Percentiles rank a stretch among this genome's conserved stretches.
Conservation (phyloP, 2,888 invertebrate genomes). For the Pachydiplax longipennis region DNA sequence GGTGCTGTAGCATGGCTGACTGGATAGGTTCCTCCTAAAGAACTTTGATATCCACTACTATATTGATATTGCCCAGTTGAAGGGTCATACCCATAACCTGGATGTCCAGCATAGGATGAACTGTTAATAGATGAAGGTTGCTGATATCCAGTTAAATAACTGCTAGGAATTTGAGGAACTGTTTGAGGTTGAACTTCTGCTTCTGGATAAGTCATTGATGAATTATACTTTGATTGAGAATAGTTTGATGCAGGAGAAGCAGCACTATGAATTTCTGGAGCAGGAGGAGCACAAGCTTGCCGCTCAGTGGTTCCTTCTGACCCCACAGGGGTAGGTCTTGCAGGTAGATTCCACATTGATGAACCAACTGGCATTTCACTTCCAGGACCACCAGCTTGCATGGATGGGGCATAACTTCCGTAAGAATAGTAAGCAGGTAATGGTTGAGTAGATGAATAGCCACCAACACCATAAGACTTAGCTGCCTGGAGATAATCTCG, state of each 20-base stretch:
- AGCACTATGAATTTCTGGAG: not conserved
- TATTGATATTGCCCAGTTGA: constrained; percentile 68
- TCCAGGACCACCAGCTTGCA: constrained; percentile 22
- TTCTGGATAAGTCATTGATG: not conserved
- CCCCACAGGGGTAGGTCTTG: constrained; percentile 76
- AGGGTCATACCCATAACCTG: constrained; percentile 68
- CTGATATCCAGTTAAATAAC: not conserved
- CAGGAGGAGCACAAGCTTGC: constrained; percentile 19
- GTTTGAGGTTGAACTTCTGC: not conserved
- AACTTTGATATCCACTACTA: constrained; percentile 67
- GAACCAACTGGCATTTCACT: constrained; percentile 47
- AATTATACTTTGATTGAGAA: not conserved
- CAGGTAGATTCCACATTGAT: constrained; percentile 61
- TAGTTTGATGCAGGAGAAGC: not conserved
- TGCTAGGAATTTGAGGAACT: not conserved
- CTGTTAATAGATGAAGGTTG: not conserved
- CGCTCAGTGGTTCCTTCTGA: constrained; percentile 65
- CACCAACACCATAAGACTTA: constrained; percentile 45
- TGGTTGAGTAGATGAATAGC: constrained; percentile 45
- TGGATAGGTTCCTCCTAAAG: constrained; percentile 50
- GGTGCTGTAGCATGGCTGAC: constrained; percentile 54
- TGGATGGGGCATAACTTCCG: constrained; percentile 47
- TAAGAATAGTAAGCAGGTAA: constrained; percentile 53
- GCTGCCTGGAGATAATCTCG: constrained; percentile 77
- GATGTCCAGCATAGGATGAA: constrained; percentile 63